Base-by-base conservation (phyloP, 2,888 invertebrate genomes). In the Ormyrus labotus region DNA sequence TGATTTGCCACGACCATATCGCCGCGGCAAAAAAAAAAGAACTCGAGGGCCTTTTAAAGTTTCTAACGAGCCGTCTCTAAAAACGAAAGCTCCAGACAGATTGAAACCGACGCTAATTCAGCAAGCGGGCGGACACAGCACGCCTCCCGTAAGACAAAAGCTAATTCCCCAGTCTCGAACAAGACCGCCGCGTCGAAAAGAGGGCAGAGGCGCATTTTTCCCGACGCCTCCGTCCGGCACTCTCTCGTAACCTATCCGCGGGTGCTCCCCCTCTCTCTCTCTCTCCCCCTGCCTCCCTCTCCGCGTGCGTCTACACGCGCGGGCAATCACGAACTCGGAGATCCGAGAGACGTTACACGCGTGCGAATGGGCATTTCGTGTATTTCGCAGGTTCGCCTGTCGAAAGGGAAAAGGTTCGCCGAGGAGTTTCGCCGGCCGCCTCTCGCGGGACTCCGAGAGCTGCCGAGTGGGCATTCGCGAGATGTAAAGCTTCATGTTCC, bases 281-380 rank as follows among this genome's bases (percentile, higher is more conserved):
- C 19, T 19, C 1, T 19, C 19, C 1, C 19, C 19, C 58, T 9
- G 7, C 5, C 34, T n/a, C n/a, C 11, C 10, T 10, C 7, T 6
- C 10, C 19, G 48, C 51, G 57, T 55, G 67, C n/a, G 11, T 47
- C 10, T 55, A 65, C 68, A 48, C 53, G 67, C 72, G 78, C 55
- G 10, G 55, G 73, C 78, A 68, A 58, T 68, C 60, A 19, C 57
- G 47, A 34, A 19, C 3, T 55, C 70, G 78, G 19, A 19, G 48
- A 67, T 70, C 76, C 55, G 65, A 34, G 72, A 10, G 48, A 57
- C 55, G 57, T 69, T 65, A 82, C 82, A 82, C 82, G 82, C 73
- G 77, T 82, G 82, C 80, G 77, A 80, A 82, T 82, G 82, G 80
- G 67, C 74, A 78, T 82, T 82, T 82, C 80, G 78, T 80, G 82